A percentile compares a stretch with the other conserved stretches of the same genome.
Conservation (phyloP, 1,140 invertebrate species). For the Diploscapter pachys region DNA sequence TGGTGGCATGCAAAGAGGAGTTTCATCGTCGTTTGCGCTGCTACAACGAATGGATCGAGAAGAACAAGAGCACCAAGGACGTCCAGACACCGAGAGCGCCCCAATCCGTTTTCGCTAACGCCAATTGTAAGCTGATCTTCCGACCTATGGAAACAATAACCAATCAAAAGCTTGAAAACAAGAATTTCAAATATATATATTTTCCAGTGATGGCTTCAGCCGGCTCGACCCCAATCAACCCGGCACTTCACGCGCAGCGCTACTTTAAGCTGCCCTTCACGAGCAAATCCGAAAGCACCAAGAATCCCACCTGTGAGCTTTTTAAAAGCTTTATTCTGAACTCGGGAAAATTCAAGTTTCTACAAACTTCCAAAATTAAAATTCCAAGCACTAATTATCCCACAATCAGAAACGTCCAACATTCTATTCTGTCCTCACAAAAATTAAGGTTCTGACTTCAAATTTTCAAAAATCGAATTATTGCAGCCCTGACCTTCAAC, state of each 20-base stretch:
- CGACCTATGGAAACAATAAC: not conserved
- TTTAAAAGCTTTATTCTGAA: too few relatives aligned
- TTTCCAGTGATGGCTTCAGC: not conserved
- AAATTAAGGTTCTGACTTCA: not conserved
- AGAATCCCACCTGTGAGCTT: not conserved
- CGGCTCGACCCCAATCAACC: constrained; percentile 62
- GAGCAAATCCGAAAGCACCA: constrained; percentile 8
- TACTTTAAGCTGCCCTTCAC: constrained; percentile 64
- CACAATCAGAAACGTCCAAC: too few relatives aligned
- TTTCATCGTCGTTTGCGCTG: constrained; percentile 94
- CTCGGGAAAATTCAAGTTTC: too few relatives aligned
- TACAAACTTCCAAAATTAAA: too few relatives aligned
- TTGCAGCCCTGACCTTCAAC: not conserved
- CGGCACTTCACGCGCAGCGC: constrained; percentile 60
- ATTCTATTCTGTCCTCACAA: too few relatives aligned
- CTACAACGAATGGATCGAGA: constrained; percentile 94
- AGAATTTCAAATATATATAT: not conserved
- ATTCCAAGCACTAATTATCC: too few relatives aligned
- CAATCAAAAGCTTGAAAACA: constrained; percentile 60
- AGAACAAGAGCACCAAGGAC: constrained; percentile 58
- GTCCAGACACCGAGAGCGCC: constrained; percentile 23
- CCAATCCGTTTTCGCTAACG: constrained; percentile 14
- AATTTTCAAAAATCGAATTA: not conserved
- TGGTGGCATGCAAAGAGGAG: constrained; percentile 85
- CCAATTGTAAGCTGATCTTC: not conserved